These are phyloP conservation scores for Trichopria drosophilae DNA, from an alignment of 2,888 invertebrate genomes.

Conservation along the genomic window DNA sequence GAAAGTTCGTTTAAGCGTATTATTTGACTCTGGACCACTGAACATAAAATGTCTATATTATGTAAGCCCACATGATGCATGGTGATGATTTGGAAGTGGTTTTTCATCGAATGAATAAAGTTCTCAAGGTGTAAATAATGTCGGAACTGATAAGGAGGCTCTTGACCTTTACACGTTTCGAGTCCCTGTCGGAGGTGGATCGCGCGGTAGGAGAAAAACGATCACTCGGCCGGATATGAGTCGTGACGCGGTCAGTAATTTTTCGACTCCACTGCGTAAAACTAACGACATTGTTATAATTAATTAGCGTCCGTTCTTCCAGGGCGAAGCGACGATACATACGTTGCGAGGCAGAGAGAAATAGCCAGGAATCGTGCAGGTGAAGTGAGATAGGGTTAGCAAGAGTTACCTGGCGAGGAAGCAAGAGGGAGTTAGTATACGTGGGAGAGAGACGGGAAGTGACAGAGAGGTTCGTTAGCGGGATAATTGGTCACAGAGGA, in stretches of 20 bases:
- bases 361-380: conserved; percentile 18
- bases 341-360: background rate
- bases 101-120: no score
- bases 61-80: no score
- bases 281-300: conserved; percentile 58
- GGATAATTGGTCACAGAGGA: conserved; percentile 58
- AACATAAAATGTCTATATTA: no score
- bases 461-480: conserved; percentile 54
- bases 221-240: conserved; percentile 34
- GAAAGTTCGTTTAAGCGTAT: no score
- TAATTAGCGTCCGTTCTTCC: conserved; percentile 48
- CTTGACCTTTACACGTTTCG: no score
- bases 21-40: no score
- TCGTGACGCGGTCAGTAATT: conserved; percentile 54
- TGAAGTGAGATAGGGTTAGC: conserved; percentile 19
- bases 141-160: no score
- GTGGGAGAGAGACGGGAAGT: conserved; percentile 26
- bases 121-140: no score
- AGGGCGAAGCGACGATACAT: conserved; percentile 8
- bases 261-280: conserved; percentile 56
- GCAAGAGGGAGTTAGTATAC: conserved; percentile 30
- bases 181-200: no score
- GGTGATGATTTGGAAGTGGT: no score
- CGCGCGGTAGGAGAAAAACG: no score
- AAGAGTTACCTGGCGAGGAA: conserved; percentile 26